phyloP scores from a whole-genome alignment of 2,797 vertebrate genomes.

The Alectoris magna region DNA sequence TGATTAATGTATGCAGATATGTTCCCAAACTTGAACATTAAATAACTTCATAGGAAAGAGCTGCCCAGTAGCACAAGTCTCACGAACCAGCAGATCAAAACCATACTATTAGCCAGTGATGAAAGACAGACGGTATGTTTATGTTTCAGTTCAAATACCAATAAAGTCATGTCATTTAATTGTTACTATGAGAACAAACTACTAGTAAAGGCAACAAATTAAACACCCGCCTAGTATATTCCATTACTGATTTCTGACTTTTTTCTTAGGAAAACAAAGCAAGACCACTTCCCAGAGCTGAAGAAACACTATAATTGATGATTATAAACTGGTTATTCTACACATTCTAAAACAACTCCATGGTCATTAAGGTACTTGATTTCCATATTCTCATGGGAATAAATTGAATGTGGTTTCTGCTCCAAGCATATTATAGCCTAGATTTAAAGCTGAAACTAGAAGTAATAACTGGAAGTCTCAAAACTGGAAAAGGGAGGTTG shows the following conservation, averaged over 20 bases:
- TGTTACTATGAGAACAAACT: not conserved
- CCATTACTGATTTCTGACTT: not conserved
- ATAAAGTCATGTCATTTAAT: not conserved
- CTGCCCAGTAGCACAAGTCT: not conserved
- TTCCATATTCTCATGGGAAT: not conserved
- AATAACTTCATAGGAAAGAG: not conserved
- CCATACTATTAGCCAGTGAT: accelerated
- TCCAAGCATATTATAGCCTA: not conserved
- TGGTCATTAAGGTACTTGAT: not conserved
- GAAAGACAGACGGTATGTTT: not conserved
- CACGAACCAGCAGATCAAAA: not conserved
- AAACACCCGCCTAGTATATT: not conserved
- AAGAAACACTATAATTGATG: not conserved
- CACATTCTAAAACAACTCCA: not conserved
- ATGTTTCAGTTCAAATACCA: not conserved
- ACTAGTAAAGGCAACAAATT: not conserved
- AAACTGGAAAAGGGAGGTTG: not conserved
- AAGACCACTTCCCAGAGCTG: not conserved
- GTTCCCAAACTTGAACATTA: not conserved
- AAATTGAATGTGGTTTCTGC: not conserved
- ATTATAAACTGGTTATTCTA: not conserved
- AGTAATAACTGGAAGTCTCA: not conserved
- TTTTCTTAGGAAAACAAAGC: not conserved
- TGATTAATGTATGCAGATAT: not conserved
- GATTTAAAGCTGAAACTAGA: not conserved